Base-by-base conservation (phyloP, 2,888 invertebrate genomes). In the Philereme vetulata region DNA sequence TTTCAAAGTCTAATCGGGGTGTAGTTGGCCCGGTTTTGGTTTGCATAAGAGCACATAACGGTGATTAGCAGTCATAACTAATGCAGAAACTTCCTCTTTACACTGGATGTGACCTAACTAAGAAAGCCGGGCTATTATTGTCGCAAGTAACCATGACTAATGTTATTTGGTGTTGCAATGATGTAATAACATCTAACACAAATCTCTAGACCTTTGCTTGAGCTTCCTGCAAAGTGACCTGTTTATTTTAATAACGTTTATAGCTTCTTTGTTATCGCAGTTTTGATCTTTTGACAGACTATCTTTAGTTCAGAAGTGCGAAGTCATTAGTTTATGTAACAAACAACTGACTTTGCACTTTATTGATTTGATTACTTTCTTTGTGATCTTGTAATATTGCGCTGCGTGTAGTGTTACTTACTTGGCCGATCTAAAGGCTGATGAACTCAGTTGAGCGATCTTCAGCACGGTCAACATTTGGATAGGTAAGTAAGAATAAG, bases 131-230 rank as follows among this genome's bases (percentile, higher is more conserved):
- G 54, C 62, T 53, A 56, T 63, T 63, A 66, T 56, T 60, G 46
- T 64, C 56, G 65, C 69, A 66, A 70, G 67, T 66, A 66, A 67
- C 66, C 69, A 70, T 70, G 69, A 70, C 69, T 66, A 66, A 70
- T 67, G 64, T 51, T 63, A 54, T 63, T 64, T 59, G 42, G 49
- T 67, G 61, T 52, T 67, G 68, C 52, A 67, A 67, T 60, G 51
- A 55, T 60, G 57, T 51, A 60, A 54, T 56, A 51, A 56, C 56
- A 59, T 57, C 54, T 54, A 51, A 54, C 49, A 55, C 51, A 51
- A 56, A 56, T 57, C 56, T 51, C n/a, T 44, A 61, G 60, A 68
- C 68, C 68, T 68, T 64, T 68, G 60, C 44, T 45, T 52, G 10
- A 42, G 62, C 67, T 68, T 67, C 65, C 66, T 67, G 56, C 45